Evolutionary conservation across 1,140 invertebrate species (phyloP).

Genomic region (Delia radicum): DNA sequence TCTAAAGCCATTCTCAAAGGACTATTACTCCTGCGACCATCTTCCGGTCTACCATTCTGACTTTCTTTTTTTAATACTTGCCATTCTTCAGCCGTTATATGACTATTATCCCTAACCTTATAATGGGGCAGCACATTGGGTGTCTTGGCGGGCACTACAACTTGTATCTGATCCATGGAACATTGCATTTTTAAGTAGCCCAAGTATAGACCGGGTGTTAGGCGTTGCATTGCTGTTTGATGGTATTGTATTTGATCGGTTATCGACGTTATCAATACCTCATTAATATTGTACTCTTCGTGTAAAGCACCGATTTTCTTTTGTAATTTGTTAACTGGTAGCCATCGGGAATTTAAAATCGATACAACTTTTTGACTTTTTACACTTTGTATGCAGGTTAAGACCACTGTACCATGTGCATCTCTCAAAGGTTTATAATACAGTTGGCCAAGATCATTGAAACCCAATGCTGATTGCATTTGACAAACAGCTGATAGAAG

Average conservation of each 20-base stretch:
- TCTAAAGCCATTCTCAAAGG: slow-evolving; percentile 56
- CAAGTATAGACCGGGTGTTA: slow-evolving; percentile 86
- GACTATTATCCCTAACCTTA: slow-evolving; percentile 90
- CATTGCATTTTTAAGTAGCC: slow-evolving; percentile 95
- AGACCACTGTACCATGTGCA: slow-evolving; percentile 84
- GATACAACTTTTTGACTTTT: slow-evolving; percentile 81
- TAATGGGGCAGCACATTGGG: slow-evolving; percentile 92
- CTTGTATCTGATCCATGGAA: slow-evolving; percentile 89
- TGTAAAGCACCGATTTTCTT: slow-evolving; percentile 59
- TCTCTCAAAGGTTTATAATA: slow-evolving; percentile 88
- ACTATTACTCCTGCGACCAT: slow-evolving; percentile 38
- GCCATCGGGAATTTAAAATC: slow-evolving; percentile 85
- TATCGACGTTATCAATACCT: slow-evolving; percentile 80
- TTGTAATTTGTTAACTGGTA: slow-evolving; percentile 76
- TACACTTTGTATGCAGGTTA: slow-evolving; percentile 83
- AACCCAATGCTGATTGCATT: slow-evolving; percentile 87
- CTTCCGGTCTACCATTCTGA: slow-evolving; percentile 38
- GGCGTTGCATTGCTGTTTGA: slow-evolving; percentile 74
- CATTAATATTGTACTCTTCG: slow-evolving; percentile 76
- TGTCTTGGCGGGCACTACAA: slow-evolving; percentile 86
- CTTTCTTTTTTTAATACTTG: slow-evolving; percentile 66
- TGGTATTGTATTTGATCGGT: slow-evolving; percentile 91
- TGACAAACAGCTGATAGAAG: slow-evolving; percentile 86
- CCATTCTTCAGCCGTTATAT: slow-evolving; percentile 95
- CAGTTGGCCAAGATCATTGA: slow-evolving; percentile 89